A percentile compares a stretch with the other conserved stretches of the same genome.
These are phyloP conservation scores for Thalassophryne amazonica DNA, from an alignment of 2,797 vertebrate genomes.

Conservation along the genomic window DNA sequence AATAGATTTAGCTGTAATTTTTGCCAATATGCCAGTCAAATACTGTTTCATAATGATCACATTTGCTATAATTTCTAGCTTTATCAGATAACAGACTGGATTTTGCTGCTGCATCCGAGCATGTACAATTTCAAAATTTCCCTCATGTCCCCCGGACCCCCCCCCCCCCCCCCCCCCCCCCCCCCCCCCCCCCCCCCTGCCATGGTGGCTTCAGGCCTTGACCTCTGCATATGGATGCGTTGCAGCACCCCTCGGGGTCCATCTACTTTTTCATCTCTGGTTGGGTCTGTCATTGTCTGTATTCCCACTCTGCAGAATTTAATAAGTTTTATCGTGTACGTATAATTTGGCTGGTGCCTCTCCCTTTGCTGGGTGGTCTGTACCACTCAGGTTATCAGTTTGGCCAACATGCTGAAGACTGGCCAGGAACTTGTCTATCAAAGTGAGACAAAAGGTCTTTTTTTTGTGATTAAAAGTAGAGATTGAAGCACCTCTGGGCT, in stretches of 20 bases:
- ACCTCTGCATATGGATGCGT: too few relatives aligned
- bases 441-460: conserved; percentile 61
- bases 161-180: too few relatives aligned
- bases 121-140: too few relatives aligned
- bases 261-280: not conserved
- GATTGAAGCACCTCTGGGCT: conserved; percentile 67
- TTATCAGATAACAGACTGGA: too few relatives aligned
- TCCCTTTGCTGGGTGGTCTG: conserved; percentile 26
- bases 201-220: too few relatives aligned
- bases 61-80: too few relatives aligned
- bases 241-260: not conserved
- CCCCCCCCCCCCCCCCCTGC: too few relatives aligned
- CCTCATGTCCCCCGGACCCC: too few relatives aligned
- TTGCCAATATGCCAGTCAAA: too few relatives aligned
- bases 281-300: conserved; percentile 6
- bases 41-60: too few relatives aligned
- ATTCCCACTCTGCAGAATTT: conserved; percentile 11
- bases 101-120: too few relatives aligned
- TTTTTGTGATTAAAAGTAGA: conserved; percentile 68
- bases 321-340: conserved; percentile 13
- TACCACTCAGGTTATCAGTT: conserved; percentile 9
- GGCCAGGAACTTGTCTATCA: conserved; percentile 62
- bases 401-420: conserved; percentile 3
- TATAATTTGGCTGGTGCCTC: conserved; percentile 4
- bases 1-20: too few relatives aligned